Conservation (phyloP, 2,797 vertebrate species). For the Cuculus canorus region DNA sequence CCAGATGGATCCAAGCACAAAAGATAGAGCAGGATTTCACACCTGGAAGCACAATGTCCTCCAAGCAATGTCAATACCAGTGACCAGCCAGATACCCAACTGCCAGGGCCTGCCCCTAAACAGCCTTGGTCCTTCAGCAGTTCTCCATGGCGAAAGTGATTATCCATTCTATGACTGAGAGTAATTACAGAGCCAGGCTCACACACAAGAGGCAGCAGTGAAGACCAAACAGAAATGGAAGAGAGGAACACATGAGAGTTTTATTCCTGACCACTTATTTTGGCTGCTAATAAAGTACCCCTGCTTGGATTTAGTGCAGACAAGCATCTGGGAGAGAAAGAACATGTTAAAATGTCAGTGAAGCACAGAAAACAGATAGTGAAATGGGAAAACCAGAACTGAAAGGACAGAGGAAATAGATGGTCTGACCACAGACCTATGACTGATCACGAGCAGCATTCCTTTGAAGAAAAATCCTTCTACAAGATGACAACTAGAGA, state of each 20-base stretch:
- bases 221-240: neutral
- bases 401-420: neutral
- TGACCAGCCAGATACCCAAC: neutral
- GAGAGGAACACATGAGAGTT: neutral
- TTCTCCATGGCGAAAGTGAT: neutral
- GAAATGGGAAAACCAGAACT: neutral
- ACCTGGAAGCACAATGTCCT: neutral
- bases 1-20: fast-evolving
- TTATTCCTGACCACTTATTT: neutral
- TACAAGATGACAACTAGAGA: neutral
- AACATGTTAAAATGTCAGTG: fast-evolving
- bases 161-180: neutral
- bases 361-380: neutral
- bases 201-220: fast-evolving
- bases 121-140: neutral
- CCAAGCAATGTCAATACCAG: neutral
- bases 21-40: neutral
- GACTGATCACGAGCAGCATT: neutral
- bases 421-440: neutral
- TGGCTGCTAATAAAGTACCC: neutral
- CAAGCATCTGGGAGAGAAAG: neutral
- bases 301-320: neutral
- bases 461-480: neutral
- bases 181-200: neutral
- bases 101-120: neutral